Percentiles rank a stretch among this genome's conserved stretches.
phyloP scores from a whole-genome alignment of 1,140 invertebrate genomes.

The Agrypnia vestita region DNA sequence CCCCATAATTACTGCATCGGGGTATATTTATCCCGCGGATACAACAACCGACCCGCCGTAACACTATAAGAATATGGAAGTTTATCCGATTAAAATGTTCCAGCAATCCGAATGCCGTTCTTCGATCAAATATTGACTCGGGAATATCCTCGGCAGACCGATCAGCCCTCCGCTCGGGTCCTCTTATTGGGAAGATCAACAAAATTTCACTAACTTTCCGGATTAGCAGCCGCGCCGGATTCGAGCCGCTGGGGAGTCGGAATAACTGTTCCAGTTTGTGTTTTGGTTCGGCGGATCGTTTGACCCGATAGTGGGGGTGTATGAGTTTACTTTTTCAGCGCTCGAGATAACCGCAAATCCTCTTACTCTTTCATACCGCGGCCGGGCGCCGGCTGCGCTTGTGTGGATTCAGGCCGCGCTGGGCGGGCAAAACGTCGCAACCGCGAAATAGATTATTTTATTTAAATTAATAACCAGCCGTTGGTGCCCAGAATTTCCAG shows the following conservation, averaged over 20 bases:
- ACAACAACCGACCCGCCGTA: too few species aligned
- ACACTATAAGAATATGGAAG: too few species aligned
- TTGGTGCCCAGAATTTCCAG: too few species aligned
- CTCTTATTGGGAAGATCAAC: conserved; percentile 26
- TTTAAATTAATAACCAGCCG: too few species aligned
- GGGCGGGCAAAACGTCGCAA: too few species aligned
- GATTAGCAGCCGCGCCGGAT: not conserved
- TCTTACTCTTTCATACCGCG: conserved; percentile 19
- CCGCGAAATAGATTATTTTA: too few species aligned
- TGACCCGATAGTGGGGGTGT: conserved; percentile 3
- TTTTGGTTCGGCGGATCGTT: conserved; percentile 7
- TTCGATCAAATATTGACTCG: conserved; percentile 32
- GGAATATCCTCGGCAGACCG: conserved; percentile 4
- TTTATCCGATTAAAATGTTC: too few species aligned
- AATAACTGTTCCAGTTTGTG: conserved; percentile 9
- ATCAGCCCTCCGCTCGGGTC: conserved; percentile 1
- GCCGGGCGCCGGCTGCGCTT: not conserved
- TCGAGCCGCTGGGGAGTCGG: not conserved
- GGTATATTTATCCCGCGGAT: too few species aligned
- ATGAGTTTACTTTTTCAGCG: conserved; percentile 35
- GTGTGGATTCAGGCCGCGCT: not conserved
- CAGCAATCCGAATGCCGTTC: too few species aligned
- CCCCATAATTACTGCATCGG: too few species aligned
- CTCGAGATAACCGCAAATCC: conserved; percentile 8
- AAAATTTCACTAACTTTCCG: conserved; percentile 22